Base-by-base conservation (phyloP, 2,797 vertebrate genomes). In the Coracias cyanogaster region DNA sequence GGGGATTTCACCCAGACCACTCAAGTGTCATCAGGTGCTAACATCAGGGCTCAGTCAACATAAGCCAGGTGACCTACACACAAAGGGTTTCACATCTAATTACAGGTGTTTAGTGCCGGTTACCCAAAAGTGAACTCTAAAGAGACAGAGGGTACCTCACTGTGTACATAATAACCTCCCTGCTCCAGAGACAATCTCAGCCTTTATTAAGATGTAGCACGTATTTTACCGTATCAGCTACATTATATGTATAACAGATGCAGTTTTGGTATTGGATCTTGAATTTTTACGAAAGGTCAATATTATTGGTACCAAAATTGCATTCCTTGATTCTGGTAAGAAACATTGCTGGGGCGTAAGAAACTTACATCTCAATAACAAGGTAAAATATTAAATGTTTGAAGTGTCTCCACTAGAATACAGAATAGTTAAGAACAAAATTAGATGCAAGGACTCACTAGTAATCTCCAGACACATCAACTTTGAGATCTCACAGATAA, bases 231-330 rank as follows among this genome's bases (percentile, higher is more conserved):
- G 15, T 39, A 41, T 21, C 62, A n/a, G 18, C 62, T 58, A 4
- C 5, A 1, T 39, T 5, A 11, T 4, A 3, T 41, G 20, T n/a
- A 15, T n/a, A 41, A 15, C 0, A 45, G 22, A 21, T n/a, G 18
- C 18, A 39, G 10, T 28, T 93, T 66, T 48, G 55, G 2, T 12
- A 22, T 0, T 52, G 26, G 21, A 72, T 37, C 33, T 83, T 54
- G 20, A 51, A 46, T 58, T 91, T 85, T 88, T 46, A 48, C 25
- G 51, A 24, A 7, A 52, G 89, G 37, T 6, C 3, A 5, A 3
- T 49, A 26, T 28, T 65, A 21, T 7, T 46, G 6, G 13, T 21
- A 74, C 4, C 7, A 62, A 67, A 86, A 43, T 3, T 35, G 2
- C 22, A 39, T 41, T 51, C 8, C 4, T 17, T 52, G 25, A 67